Base-by-base conservation (phyloP, 1,140 invertebrate genomes). In the Formica exsecta region DNA sequence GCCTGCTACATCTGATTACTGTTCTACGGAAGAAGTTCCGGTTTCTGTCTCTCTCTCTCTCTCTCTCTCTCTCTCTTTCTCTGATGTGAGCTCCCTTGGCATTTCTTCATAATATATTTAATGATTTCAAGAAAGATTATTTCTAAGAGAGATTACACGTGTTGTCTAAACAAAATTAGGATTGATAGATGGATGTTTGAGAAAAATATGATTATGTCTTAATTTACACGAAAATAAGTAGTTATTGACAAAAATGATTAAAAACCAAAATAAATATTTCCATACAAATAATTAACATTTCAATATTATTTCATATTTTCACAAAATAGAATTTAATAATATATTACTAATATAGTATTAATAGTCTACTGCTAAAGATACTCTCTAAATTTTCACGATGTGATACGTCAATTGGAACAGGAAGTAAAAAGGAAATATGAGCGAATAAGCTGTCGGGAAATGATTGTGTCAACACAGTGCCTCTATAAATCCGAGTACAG, bases 381-480 rank as follows among this genome's bases (percentile, higher is more conserved):
- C 3, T 41, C 6, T n/a, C 11, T 25, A 64, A 38, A 77, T 54
- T 54, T 54, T 54, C 9, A 13, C 19, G 38, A 68, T 66, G 5
- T 13, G 19, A 41, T 51, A 38, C 25, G 41, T 66, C 44, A 70
- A 54, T 80, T 54, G 16, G 13, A 70, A 54, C 54, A 19, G 25
- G 1, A 74, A 44, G 25, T 48, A 61, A 83, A 62, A 57, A 73
- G n/a, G 29, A 73, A 61, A 48, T 73, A 36, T 48, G 54, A 32
- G 32, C 32, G 32, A 38, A 5, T 38, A 73, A 36, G 44, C 54
- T 59, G 38, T 73, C 25, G 51, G 66, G 25, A 19, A 51, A 83
- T 57, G 62, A 54, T 32, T 81, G 79, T 74, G 79, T 70, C 68
- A 74, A 83, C 68, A 61, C n/a, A 32, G 38, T 44, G 68, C 54